Evolutionary conservation across 2,888 invertebrate species (phyloP).

Genomic region (Malthinus flaveolus): DNA sequence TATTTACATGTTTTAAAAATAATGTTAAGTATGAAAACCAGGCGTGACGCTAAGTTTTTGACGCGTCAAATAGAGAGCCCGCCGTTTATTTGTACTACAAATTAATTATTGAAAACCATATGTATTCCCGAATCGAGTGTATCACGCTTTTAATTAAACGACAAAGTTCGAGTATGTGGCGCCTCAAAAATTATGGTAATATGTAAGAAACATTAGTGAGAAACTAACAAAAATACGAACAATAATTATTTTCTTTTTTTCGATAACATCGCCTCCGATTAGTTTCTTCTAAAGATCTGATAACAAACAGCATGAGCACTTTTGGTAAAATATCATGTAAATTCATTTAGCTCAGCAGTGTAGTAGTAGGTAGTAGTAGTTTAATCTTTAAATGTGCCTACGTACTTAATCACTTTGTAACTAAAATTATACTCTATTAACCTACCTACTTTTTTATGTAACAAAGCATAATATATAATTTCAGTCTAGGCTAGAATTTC

Average conservation of each 20-base stretch:
- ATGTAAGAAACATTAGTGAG: conserved; percentile 20
- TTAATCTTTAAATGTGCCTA: conserved; percentile 34
- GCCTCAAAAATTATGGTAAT: background rate
- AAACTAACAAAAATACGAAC: conserved; percentile 11
- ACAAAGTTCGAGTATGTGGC: background rate
- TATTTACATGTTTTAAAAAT: conserved; percentile 43
- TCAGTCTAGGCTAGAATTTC: conserved; percentile 55
- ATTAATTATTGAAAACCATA: conserved; percentile 2
- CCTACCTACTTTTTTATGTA: conserved; percentile 41
- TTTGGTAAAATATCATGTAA: conserved; percentile 63
- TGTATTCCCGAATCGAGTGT: background rate
- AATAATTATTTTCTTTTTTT: conserved; percentile 4
- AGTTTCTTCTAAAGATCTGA: conserved; percentile 39
- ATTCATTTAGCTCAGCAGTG: conserved; percentile 45
- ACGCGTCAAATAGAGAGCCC: background rate
- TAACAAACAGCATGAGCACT: conserved; percentile 68
- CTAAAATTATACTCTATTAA: conserved; percentile 28
- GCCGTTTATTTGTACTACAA: background rate
- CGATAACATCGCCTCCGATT: conserved; percentile 20
- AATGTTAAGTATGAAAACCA: conserved; percentile 3
- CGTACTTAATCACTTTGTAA: conserved; percentile 29
- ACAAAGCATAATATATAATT: conserved; percentile 47
- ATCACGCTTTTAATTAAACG: background rate
- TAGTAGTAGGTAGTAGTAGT: conserved; percentile 18
- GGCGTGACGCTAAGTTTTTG: background rate